These are phyloP conservation scores for Trachelus tabidus DNA, from an alignment of 2,888 invertebrate genomes.

Conservation along the genomic window DNA sequence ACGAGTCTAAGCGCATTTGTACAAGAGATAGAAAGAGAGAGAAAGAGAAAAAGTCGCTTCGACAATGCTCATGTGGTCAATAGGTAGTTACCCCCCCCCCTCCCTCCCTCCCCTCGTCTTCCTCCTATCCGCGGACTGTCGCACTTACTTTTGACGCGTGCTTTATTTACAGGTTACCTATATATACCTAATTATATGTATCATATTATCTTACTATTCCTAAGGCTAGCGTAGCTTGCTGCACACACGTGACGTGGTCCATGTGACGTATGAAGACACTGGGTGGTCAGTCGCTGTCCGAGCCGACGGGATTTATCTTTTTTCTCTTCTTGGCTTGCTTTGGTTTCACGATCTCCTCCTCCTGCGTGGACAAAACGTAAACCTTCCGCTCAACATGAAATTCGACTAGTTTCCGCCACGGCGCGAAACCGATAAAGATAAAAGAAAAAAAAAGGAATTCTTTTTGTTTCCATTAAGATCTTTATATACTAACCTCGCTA, in stretches of 20 bases:
- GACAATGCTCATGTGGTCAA: neutral
- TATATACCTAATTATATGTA: conserved; percentile 31
- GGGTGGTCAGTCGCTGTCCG: conserved; percentile 89
- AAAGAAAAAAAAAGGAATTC: neutral
- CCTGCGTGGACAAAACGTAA: conserved; percentile 65
- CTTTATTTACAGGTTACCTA: conserved; percentile 23
- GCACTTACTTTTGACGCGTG: conserved; percentile 21
- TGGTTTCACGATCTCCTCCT: conserved; percentile 91
- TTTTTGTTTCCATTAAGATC: neutral
- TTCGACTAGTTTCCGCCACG: neutral
- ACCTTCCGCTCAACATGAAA: neutral
- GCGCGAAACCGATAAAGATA: neutral
- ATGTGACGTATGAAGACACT: conserved; percentile 63
- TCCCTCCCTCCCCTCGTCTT: neutral
- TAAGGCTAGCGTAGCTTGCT: conserved; percentile 61
- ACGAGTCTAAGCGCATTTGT: neutral
- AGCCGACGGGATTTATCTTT: conserved; percentile 79
- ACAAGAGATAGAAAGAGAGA: neutral
- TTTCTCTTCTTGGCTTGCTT: conserved; percentile 92
- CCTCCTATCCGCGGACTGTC: conserved; percentile 12
- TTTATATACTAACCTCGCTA: conserved; percentile 75
- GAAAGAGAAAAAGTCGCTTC: neutral
- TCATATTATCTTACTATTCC: conserved; percentile 61
- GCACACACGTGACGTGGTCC: conserved; percentile 61
- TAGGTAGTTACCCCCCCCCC: neutral